A percentile compares a stretch with the other conserved stretches of the same genome.
Conservation (phyloP, 1,140 invertebrate genomes). For the Lepidurus couesii region DNA sequence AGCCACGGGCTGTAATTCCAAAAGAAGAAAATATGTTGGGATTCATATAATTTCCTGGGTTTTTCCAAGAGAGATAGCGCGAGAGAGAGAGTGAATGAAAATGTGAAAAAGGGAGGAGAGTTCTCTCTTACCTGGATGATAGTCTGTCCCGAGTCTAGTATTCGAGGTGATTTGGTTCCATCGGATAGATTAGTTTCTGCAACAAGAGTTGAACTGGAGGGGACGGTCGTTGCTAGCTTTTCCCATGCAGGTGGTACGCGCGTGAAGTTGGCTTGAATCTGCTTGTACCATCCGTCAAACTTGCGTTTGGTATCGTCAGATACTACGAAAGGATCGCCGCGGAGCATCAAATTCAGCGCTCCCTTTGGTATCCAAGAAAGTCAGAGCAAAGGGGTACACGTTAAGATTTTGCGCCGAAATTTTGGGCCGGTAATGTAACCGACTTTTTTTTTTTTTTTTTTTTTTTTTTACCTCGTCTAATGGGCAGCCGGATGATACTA, state of each 20-base stretch:
- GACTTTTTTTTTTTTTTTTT: too few relatives aligned
- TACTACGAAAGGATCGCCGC: conserved; percentile 41
- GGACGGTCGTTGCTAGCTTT: conserved; percentile 15
- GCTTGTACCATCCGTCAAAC: conserved; percentile 48
- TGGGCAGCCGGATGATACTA: conserved; percentile 82
- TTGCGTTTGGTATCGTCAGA: conserved; percentile 43
- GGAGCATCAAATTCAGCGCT: conserved; percentile 33
- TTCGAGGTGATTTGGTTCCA: background rate
- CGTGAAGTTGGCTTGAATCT: conserved; percentile 42
- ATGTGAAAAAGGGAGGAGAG: background rate
- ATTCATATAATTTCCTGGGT: background rate
- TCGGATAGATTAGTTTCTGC: background rate
- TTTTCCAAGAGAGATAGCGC: background rate
- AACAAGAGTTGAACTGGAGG: background rate
- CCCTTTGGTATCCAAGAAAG: conserved; percentile 14
- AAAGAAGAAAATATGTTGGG: background rate
- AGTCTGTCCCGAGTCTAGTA: background rate
- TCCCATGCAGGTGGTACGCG: conserved; percentile 36
- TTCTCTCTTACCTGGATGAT: conserved; percentile 1
- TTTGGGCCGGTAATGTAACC: background rate
- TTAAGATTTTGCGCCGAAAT: conserved; percentile 12
- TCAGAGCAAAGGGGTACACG: background rate
- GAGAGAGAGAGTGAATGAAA: conserved; percentile 32
- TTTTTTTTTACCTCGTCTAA: conserved; percentile 73
- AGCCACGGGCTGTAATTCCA: background rate